phyloP scores from a whole-genome alignment of 1,140 invertebrate genomes.

The Propsilocerus akamusi region DNA sequence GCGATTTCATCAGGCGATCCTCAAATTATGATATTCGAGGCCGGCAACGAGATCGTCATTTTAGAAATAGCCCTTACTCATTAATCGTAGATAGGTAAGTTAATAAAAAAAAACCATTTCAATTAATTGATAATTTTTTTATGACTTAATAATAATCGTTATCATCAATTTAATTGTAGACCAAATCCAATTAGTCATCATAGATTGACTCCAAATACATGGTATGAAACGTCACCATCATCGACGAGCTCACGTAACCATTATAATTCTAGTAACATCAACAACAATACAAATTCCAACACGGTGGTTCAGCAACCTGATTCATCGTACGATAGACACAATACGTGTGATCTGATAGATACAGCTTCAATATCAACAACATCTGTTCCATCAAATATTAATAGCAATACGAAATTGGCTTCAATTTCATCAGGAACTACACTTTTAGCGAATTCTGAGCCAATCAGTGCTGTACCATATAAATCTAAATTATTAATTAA shows the following conservation, averaged over 20 bases:
- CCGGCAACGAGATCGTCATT: conserved; percentile 21
- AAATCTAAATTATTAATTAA: not conserved
- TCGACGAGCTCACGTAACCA: conserved; percentile 4
- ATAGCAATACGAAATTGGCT: not conserved
- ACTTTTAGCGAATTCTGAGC: not conserved
- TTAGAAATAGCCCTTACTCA: conserved; percentile 28
- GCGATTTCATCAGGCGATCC: conserved; percentile 16
- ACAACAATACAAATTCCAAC: not conserved
- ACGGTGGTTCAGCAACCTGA: not conserved
- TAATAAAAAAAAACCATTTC: conserved; percentile 6
- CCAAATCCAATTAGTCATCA: conserved; percentile 5
- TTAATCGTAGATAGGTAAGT: conserved; percentile 22
- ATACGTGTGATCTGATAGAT: not conserved
- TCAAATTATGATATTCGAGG: conserved; percentile 16
- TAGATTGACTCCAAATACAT: conserved; percentile 5
- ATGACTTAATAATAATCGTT: not conserved
- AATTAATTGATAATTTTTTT: not conserved
- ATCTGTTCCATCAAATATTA: not conserved
- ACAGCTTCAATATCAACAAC: not conserved
- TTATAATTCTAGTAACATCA: too few species aligned
- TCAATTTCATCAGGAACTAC: not conserved
- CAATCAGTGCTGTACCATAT: conserved; percentile 13
- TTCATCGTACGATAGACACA: not conserved
- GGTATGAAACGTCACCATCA: conserved; percentile 6
- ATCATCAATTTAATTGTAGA: not conserved